Evolutionary conservation across 2,888 invertebrate genomes (phyloP).

Genomic region (Hypolimnas misippus): DNA sequence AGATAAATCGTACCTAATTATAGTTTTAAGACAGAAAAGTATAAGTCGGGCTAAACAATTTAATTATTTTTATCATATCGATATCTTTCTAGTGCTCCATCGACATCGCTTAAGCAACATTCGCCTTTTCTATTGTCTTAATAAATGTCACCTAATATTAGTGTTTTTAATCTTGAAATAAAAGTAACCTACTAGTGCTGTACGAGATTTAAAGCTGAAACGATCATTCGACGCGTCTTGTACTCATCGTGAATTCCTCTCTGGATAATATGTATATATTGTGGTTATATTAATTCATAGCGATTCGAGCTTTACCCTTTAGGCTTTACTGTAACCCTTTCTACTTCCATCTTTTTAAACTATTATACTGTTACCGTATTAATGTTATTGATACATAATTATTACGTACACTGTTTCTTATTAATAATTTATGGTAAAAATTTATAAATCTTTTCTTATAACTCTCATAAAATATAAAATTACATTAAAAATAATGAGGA

Average conservation of each 20-base stretch:
- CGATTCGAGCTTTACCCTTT: constrained; percentile 78
- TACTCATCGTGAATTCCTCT: constrained; percentile 23
- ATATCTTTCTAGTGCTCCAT: constrained; percentile 49
- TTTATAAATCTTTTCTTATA: constrained; percentile 28
- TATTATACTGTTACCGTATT: constrained; percentile 31
- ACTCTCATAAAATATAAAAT: constrained; percentile 38
- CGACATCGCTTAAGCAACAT: constrained; percentile 71
- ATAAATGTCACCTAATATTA: constrained; percentile 60
- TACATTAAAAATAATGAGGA: constrained; percentile 56
- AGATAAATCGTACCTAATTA: constrained; percentile 10
- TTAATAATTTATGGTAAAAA: constrained; percentile 21
- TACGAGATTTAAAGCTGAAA: constrained; percentile 29
- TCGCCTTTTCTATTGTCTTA: constrained; percentile 63
- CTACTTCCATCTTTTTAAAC: constrained; percentile 39
- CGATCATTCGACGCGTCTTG: constrained; percentile 16
- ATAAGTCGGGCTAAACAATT: constrained; percentile 36
- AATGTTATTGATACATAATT: constrained; percentile 26
- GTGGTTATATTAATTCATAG: constrained; percentile 58
- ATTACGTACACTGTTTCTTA: constrained; percentile 23
- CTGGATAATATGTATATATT: constrained; percentile 42
- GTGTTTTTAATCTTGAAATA: constrained; percentile 46
- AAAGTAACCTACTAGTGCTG: constrained; percentile 19
- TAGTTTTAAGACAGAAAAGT: constrained; percentile 22
- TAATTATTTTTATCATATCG: constrained; percentile 61
- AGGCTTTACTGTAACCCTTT: constrained; percentile 59